Conservation (phyloP, 2,113 vertebrate genomes). For the Tachysurus fulvidraco region DNA sequence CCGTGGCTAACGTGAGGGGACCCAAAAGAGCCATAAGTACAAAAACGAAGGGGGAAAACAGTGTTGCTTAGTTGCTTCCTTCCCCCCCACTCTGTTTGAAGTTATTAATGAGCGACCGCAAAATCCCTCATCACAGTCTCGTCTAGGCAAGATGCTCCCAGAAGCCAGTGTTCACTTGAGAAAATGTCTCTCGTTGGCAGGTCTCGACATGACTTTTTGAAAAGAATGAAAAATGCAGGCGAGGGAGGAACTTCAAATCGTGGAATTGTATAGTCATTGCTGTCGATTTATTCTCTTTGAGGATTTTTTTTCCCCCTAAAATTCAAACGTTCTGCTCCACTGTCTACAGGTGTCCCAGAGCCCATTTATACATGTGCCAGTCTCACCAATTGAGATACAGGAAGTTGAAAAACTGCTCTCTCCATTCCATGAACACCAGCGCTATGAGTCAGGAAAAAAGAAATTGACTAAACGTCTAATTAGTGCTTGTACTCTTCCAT, state of each 20-base stretch:
- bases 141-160: conserved; percentile 99
- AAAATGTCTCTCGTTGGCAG: conserved; percentile 91
- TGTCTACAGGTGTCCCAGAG: conserved; percentile 80
- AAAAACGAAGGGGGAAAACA: conserved; percentile 33
- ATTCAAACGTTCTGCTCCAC: conserved; percentile 79
- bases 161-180: conserved; percentile 97
- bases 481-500: conserved; percentile 67
- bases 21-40: conserved; percentile 58
- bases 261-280: conserved; percentile 64
- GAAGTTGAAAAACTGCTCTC: conserved; percentile 91
- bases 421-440: conserved; percentile 86
- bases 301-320: conserved; percentile 6
- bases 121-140: conserved; percentile 79
- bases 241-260: conserved; percentile 88
- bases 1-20: conserved; percentile 70
- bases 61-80: conserved; percentile 53
- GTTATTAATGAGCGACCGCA: conserved; percentile 67
- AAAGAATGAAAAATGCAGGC: conserved; percentile 73
- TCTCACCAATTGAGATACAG: conserved; percentile 91
- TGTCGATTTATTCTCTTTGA: conserved; percentile 46
- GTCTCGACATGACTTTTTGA: conserved; percentile 90
- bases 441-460: conserved; percentile 64
- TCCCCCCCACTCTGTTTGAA: conserved; percentile 57
- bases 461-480: neutral
- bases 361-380: conserved; percentile 91